Evolutionary conservation across 2,113 vertebrate species (phyloP).

Genomic region (Myotis lucifugus): DNA sequence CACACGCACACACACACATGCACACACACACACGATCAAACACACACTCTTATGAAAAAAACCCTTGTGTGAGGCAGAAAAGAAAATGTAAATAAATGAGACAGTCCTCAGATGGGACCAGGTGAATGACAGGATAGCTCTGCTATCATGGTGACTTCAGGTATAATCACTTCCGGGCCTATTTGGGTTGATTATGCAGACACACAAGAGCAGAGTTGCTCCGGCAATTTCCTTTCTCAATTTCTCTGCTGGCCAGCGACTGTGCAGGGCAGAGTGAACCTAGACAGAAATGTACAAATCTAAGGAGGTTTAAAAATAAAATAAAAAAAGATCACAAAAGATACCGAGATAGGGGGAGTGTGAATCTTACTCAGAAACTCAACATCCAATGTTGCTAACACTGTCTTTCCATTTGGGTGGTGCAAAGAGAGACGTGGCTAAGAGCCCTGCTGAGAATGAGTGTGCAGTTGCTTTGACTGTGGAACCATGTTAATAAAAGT

Average conservation of each 20-base stretch:
- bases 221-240: slow-evolving; percentile 24
- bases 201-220: not conserved
- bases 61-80: not conserved
- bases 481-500: not conserved
- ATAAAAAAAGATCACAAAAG: slow-evolving; percentile 53
- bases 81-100: not conserved
- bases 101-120: not conserved
- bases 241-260: slow-evolving; percentile 32
- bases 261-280: slow-evolving; percentile 11
- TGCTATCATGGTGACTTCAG: not conserved
- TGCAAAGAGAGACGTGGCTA: not conserved
- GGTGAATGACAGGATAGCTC: not conserved
- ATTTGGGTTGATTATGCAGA: slow-evolving; percentile 12
- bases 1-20: too few relatives aligned
- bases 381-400: not conserved
- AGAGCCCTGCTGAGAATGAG: not conserved
- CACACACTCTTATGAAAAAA: not conserved
- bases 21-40: not conserved
- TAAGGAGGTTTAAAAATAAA: slow-evolving; percentile 64
- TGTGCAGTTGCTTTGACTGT: not conserved
- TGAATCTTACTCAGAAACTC: not conserved
- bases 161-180: not conserved
- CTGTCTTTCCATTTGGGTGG: not conserved
- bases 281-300: slow-evolving; percentile 10
- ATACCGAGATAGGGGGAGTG: not conserved